These are phyloP conservation scores for Tauraco erythrolophus DNA, from an alignment of 2,113 vertebrate species.

Conservation along the genomic window DNA sequence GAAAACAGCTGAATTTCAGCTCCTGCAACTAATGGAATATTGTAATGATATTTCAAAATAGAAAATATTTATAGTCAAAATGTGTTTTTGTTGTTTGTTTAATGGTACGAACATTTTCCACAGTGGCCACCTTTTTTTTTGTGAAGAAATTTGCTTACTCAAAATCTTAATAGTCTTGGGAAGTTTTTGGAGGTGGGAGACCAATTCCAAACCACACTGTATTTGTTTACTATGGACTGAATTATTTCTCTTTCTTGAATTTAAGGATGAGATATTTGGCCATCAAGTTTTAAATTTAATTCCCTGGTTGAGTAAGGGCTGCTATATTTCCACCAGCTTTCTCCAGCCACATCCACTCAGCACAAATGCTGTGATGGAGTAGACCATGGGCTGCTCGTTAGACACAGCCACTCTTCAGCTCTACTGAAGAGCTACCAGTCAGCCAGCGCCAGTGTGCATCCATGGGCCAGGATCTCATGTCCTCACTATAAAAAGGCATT, in stretches of 20 bases:
- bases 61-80: slow-evolving; percentile 41
- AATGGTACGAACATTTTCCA: slow-evolving; percentile 2
- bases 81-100: slow-evolving; percentile 2
- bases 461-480: not conserved
- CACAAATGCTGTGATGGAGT: not conserved
- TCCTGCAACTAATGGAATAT: not conserved
- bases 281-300: not conserved
- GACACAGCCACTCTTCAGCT: not conserved
- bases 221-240: not conserved
- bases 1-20: slow-evolving; percentile 21
- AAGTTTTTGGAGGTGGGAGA: not conserved
- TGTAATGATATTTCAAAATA: slow-evolving; percentile 25
- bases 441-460: not conserved
- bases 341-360: not conserved
- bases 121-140: not conserved
- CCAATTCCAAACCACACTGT: not conserved
- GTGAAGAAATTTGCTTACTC: slow-evolving; percentile 9
- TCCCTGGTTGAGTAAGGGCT: not conserved
- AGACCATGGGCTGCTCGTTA: not conserved
- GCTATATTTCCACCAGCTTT: not conserved
- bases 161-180: not conserved
- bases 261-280: not conserved
- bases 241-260: not conserved
- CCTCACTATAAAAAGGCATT: not conserved
- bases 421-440: not conserved